Percentiles rank a stretch among this genome's conserved stretches.
Conservation (phyloP, 2,797 vertebrate genomes). For the Thaleichthys pacificus region DNA sequence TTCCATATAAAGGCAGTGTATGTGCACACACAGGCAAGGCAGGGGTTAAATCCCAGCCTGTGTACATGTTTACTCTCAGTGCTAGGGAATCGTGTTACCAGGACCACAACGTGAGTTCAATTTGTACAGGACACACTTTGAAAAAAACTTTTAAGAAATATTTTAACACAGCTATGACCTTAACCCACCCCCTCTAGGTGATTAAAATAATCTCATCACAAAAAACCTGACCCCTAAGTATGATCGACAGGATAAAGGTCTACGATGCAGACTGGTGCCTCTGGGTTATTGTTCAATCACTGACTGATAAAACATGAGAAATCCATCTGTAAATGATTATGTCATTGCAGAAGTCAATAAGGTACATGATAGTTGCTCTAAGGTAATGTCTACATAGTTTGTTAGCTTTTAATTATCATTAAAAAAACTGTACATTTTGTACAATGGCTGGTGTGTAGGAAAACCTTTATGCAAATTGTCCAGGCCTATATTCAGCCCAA, state of each 20-base stretch:
- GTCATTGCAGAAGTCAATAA: conserved; percentile 21
- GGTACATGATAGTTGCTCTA: not conserved
- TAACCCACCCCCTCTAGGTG: conserved; percentile 31
- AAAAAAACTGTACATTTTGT: conserved; percentile 55
- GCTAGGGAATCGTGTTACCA: conserved; percentile 46
- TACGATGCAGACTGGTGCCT: conserved; percentile 25
- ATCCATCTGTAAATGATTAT: conserved; percentile 36
- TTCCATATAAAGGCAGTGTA: conserved; percentile 48
- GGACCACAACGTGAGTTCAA: conserved; percentile 24
- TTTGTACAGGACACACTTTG: conserved; percentile 30
- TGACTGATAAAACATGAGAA: conserved; percentile 33
- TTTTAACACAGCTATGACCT: not conserved
- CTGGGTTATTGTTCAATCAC: conserved; percentile 47
- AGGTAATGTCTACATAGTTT: conserved; percentile 5
- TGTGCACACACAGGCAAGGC: conserved; percentile 15
- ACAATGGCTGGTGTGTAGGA: conserved; percentile 48
- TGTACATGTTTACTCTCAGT: conserved; percentile 48
- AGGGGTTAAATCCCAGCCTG: conserved; percentile 50
- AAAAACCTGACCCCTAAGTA: conserved; percentile 37
- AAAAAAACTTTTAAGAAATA: conserved; percentile 14
- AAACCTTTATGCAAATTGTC: not conserved
- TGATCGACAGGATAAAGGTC: not conserved
- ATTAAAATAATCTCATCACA: conserved; percentile 61
- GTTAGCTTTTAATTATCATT: conserved; percentile 15
- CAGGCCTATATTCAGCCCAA: no score